Evolutionary conservation across 1,140 invertebrate species (phyloP).

Genomic region (Sycophila sp.): DNA sequence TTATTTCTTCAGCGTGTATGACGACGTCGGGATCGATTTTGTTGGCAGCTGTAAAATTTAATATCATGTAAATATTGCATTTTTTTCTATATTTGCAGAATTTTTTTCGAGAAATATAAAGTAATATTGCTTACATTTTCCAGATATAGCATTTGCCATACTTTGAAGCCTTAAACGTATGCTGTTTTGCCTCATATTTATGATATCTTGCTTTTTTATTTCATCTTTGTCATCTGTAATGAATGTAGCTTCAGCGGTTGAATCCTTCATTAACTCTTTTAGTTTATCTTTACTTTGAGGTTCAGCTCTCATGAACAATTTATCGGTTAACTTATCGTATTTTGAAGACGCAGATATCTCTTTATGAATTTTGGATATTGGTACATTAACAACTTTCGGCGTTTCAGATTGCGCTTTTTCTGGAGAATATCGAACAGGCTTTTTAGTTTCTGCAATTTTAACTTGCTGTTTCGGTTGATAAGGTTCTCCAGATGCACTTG

Average conservation of each 20-base stretch:
- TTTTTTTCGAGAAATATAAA: not conserved
- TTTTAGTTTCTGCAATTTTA: conserved; percentile 20
- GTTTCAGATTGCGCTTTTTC: not conserved
- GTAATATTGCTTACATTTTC: conserved; percentile 54
- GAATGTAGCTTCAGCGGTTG: conserved; percentile 53
- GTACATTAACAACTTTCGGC: not conserved
- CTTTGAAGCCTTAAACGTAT: conserved; percentile 61
- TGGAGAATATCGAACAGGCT: not conserved
- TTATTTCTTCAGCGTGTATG: conserved; percentile 59
- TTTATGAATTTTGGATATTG: not conserved
- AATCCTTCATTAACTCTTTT: conserved; percentile 55
- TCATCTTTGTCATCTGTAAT: conserved; percentile 56
- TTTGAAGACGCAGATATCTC: not conserved
- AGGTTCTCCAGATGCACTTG: conserved; percentile 32
- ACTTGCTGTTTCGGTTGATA: not conserved
- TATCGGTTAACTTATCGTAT: conserved; percentile 52
- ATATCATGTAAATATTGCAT: conserved; percentile 15
- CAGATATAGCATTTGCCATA: conserved; percentile 65
- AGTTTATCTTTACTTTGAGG: conserved; percentile 60
- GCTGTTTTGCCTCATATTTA: conserved; percentile 60
- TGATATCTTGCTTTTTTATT: conserved; percentile 60
- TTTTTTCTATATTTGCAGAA: not conserved
- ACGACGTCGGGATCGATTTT: conserved; percentile 61
- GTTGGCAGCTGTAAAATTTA: conserved; percentile 44
- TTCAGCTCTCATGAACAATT: conserved; percentile 61